Evolutionary conservation across 2,113 vertebrate genomes (phyloP), one percentile per base, ranked within the genome.

Genomic region (Rhinopomastus cyanomelas): DNA sequence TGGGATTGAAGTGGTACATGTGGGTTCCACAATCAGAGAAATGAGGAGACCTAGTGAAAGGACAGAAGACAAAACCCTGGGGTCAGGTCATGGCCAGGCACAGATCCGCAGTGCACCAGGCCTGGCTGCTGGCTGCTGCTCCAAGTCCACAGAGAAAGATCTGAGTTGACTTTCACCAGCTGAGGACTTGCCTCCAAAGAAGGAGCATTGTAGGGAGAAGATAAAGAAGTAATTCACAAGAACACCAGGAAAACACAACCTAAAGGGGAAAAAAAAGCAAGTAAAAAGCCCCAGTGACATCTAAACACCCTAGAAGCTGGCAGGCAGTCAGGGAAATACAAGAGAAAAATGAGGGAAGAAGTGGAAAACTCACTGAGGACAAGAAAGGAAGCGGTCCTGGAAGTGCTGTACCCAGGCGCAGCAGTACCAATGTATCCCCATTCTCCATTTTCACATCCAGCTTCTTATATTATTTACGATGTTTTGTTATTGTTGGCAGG

Each of bases 401-500:
- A 36, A 82, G 66, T 22, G 79, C 71, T 46, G 52, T 55, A 67
- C 16, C 26, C 79, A 44, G 9, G 44, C 79, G 64, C 67, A 85
- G 55, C 76, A 81, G 48, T 36, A 91, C 69, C 61, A 23, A n/a
- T 0, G 1, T 42, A 78, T 75, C 74, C 71, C 90, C 20, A 2
- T 72, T 69, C 87, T 66, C 87, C 57, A 46, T 71, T 94, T 91
- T 76, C 88, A 84, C 88, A 91, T 94, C 86, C 92, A 94, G 92
- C 61, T 49, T 81, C 87, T n/a, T 94, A 82, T 86, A 95, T 95
- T 92, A 96, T 95, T 93, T 95, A 95, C 90, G 93, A 92, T 80
- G 69, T 74, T 92, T 92, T 95, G 94, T 94, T 87, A 64, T 92
- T 94, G 93, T 94, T 96, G 96, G 96, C 94, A 88, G 49, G 75